Evolutionary conservation across 2,797 vertebrate genomes (phyloP), one percentile per base, ranked within the genome.

Genomic region (Diglossa cyanea): DNA sequence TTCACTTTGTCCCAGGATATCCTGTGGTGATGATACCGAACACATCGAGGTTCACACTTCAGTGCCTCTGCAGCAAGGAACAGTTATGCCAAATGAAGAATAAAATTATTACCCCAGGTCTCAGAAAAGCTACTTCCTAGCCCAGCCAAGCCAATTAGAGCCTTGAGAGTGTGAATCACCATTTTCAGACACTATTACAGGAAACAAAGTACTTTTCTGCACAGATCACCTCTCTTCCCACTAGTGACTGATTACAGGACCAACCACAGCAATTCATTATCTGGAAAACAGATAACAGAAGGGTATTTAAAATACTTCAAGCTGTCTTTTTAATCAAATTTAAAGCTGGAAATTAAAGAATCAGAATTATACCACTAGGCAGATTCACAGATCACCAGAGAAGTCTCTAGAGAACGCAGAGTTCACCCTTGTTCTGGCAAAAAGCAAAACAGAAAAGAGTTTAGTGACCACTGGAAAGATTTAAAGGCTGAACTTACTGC

Each of bases 221-320:
- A 51, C 40, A 89, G 55, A 89, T 60, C 67, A 86, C 55, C 63
- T 82, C 63, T 66, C 53, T 83, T 88, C 77, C 67, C 80, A 75
- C 76, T 71, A 85, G 81, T 79, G 63, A 92, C 89, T 87, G 74
- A 94, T 86, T 77, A 76, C 30, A 90, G 33, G 66, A 88, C 67
- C 66, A 79, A 70, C 55, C 51, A 67, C 33, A 92, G 60, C 94
- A 84, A 96, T 90, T 82, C 44, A 84, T 86, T 95, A 93, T 63
- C 66, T 73, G 16, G 28, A 62, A 95, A 92, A 86, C 66, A 88
- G 70, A 78, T 73, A 95, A 61, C 0, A 0, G 80, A 92, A 92
- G 37, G 28, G 54, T 55, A 72, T 90, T 90, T 93, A 54, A 91
- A 84, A 42, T 53, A 88, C 55, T 83, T 83, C 13, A 88, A 90